Evolutionary conservation across 2,113 vertebrate genomes (phyloP), one percentile per base, ranked within the genome.

Genomic region (Panthera uncia): DNA sequence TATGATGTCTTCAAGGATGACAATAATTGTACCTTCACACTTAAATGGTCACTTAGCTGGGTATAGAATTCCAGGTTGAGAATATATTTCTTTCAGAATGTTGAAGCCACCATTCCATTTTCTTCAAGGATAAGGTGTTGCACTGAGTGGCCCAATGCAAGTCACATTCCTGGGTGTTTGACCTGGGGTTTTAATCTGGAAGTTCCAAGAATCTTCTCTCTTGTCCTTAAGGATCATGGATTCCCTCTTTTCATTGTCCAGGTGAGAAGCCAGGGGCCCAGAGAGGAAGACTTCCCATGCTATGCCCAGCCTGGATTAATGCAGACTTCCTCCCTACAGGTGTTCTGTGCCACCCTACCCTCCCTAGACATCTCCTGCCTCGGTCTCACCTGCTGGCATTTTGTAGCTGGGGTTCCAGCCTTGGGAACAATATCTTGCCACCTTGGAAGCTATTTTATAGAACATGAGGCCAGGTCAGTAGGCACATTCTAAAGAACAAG

Each of bases 131-230:
- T 21, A n/a, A 27, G 29, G 33, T 6, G 3, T 36, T 66, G 36
- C 31, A 50, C 19, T 16, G 33, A 61, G 23, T 3, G 4, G 18
- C 13, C 29, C n/a, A 14, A 2, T 0, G 2, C 4, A 27, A 3
- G 65, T 71, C 13, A 79, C 10, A 11, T n/a, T 81, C 16, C 36
- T 19, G 4, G 21, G 16, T 14, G 12, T 25, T 57, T 29, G 27
- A 31, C 29, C 1, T 1, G 16, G 13, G 41, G 4, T 68, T 69
- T 63, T n/a, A 73, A 4, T 10, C 19, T 68, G 57, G 18, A 52
- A 16, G 15, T 55, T 50, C 48, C 29, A 57, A 73, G 81, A 31
- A 25, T 57, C 91, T 68, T 65, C 41, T 80, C 80, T 52, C 52
- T 65, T 65, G 8, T 73, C 71, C 14, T 9, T 6, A 71, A 71